A percentile compares a stretch with the other conserved stretches of the same genome.
Evolutionary conservation across 2,113 vertebrate species (phyloP).

Genomic region (Girardinichthys multiradiatus): DNA sequence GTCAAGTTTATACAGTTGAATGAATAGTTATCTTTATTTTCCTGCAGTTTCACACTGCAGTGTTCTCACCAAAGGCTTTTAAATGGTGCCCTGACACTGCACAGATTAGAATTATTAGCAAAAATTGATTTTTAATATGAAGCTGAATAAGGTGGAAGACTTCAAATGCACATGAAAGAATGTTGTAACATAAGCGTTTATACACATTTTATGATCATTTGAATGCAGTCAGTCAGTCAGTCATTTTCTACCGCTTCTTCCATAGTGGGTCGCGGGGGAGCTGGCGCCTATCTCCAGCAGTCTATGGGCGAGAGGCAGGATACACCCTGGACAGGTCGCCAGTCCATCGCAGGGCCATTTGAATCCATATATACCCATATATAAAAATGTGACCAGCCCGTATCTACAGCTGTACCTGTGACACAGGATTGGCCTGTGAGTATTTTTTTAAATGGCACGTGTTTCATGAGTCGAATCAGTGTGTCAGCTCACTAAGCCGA

Average conservation of each 20-base stretch:
- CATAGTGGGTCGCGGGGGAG: too few species aligned
- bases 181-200: not conserved
- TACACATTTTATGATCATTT: not conserved
- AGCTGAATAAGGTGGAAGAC: not conserved
- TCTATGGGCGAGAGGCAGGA: too few species aligned
- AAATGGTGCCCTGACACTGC: not conserved
- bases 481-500: constrained; percentile 50
- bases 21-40: constrained; percentile 12
- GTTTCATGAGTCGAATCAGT: constrained; percentile 26
- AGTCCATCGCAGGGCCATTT: too few species aligned
- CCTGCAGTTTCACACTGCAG: constrained; percentile 29
- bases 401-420: not conserved
- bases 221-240: too few species aligned
- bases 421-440: constrained; percentile 1
- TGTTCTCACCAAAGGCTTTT: constrained; percentile 10
- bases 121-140: not conserved
- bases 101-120: not conserved
- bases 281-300: too few species aligned
- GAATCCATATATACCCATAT: not conserved
- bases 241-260: too few species aligned
- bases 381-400: too few species aligned
- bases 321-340: too few species aligned
- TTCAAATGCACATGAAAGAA: not conserved
- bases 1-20: constrained; percentile 35
- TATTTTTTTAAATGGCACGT: not conserved